Evolutionary conservation across 2,888 invertebrate genomes (phyloP).

Genomic region (Epinotia bilunana): DNA sequence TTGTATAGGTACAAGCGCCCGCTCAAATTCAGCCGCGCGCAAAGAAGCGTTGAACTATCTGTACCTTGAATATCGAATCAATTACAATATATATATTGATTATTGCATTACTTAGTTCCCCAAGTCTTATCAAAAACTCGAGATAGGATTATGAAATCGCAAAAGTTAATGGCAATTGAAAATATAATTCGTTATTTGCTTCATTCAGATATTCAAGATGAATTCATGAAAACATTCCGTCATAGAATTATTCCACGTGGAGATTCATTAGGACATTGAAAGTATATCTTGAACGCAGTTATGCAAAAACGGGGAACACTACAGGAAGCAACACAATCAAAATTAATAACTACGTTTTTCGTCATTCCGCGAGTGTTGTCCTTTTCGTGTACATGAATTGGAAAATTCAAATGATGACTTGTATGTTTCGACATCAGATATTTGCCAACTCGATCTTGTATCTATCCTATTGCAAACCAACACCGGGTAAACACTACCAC

Average conservation of each 20-base stretch:
- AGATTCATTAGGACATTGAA: not conserved
- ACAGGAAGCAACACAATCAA: conserved; percentile 32
- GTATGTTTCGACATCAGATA: not conserved
- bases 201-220: conserved; percentile 28
- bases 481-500: conserved; percentile 45
- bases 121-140: not conserved
- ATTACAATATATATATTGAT: not conserved
- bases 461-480: conserved; percentile 43
- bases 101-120: not conserved
- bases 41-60: no score
- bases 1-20: no score
- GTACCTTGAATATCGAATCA: conserved; percentile 22
- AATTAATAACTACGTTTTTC: conserved; percentile 4
- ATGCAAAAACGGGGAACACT: conserved; percentile 29
- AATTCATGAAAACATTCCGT: conserved; percentile 3
- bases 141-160: not conserved
- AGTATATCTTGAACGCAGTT: conserved; percentile 5
- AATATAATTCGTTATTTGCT: not conserved
- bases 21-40: no score
- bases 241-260: not conserved
- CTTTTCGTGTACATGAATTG: not conserved
- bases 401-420: conserved; percentile 7
- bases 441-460: not conserved
- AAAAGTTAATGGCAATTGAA: not conserved
- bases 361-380: conserved; percentile 9